Percentiles rank a stretch among this genome's conserved stretches.
These are phyloP conservation scores for Hoplostethus mediterraneus DNA, from an alignment of 2,797 vertebrate genomes.

Conservation along the genomic window DNA sequence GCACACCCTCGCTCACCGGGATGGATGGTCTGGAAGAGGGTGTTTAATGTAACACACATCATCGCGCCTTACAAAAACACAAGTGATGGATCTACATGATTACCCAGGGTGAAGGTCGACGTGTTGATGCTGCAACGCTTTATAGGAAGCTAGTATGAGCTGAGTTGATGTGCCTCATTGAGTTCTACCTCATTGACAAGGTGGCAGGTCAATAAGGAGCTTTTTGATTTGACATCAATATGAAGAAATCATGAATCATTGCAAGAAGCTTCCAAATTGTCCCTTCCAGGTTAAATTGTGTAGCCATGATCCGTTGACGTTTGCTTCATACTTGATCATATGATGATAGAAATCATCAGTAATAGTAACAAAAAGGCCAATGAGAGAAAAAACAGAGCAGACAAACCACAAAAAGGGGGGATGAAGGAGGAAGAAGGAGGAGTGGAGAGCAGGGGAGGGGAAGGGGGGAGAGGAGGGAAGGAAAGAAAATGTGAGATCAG, in stretches of 20 bases:
- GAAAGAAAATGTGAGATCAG: constrained; percentile 75
- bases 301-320: background rate
- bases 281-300: background rate
- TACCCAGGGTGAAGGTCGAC: constrained; percentile 30
- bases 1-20: constrained; percentile 38
- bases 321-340: background rate
- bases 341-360: background rate
- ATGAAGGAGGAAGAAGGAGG: constrained; percentile 30
- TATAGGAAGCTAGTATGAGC: constrained; percentile 21
- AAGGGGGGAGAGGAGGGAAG: constrained; percentile 37
- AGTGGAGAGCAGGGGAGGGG: constrained; percentile 37
- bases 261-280: background rate
- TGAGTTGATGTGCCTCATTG: constrained; percentile 1
- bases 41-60: constrained; percentile 70
- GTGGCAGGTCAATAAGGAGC: no score
- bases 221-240: no score
- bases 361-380: background rate
- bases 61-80: constrained; percentile 53
- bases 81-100: constrained; percentile 9
- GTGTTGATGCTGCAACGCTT: constrained; percentile 25
- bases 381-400: constrained; percentile 39
- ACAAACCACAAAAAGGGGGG: constrained; percentile 42
- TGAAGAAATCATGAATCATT: no score
- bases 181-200: constrained; percentile 1
- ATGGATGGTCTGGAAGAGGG: constrained; percentile 35